Conservation (phyloP, 2,113 vertebrate species). For the Macrotus californicus region DNA sequence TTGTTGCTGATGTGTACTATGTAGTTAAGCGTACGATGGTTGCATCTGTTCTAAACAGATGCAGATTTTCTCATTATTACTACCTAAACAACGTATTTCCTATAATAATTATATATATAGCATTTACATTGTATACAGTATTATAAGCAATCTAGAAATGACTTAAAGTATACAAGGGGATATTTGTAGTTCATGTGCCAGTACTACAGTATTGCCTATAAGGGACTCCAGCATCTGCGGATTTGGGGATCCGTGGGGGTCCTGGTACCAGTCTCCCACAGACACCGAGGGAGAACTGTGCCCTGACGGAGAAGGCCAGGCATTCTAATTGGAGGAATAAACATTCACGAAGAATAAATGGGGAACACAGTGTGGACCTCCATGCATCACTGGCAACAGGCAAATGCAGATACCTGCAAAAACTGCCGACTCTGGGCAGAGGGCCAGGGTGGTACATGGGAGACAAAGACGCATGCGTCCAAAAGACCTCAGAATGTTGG, state of each 20-base stretch:
- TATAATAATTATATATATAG: neutral
- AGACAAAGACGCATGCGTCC: rapidly evolving
- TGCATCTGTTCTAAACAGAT: neutral
- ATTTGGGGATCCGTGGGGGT: neutral
- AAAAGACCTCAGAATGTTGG: neutral
- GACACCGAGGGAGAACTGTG: neutral
- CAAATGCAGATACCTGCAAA: neutral
- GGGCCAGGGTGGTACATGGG: rapidly evolving
- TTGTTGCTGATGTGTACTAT: neutral
- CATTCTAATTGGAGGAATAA: neutral
- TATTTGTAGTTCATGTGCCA: neutral
- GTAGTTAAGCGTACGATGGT: neutral
- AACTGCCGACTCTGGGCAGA: neutral
- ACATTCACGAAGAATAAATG: neutral
- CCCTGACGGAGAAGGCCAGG: neutral
- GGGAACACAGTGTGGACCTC: too few relatives aligned
- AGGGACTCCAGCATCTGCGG: neutral
- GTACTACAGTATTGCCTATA: too few relatives aligned
- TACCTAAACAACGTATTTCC: neutral
- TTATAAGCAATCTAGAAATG: neutral
- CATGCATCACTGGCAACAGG: neutral
- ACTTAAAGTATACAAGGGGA: neutral
- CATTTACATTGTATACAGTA: neutral
- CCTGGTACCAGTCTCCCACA: neutral
- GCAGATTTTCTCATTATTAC: neutral